Evolutionary conservation across 2,888 invertebrate species (phyloP).

Genomic region (Clivina fossor): DNA sequence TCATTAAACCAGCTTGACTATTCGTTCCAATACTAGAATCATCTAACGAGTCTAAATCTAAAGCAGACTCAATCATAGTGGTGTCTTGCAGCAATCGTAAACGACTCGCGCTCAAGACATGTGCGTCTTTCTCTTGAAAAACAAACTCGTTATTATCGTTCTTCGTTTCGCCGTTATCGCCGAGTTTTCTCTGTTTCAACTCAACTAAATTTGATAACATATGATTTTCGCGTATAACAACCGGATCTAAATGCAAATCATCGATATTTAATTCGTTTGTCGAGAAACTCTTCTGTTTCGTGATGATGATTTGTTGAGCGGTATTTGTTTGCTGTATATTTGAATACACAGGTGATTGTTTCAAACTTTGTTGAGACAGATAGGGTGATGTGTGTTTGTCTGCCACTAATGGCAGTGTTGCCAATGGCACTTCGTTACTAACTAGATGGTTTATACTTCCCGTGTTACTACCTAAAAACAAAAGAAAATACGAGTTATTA

Average conservation of each 20-base stretch:
- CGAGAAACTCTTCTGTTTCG: constrained; percentile 28
- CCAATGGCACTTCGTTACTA: constrained; percentile 65
- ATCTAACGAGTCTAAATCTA: constrained; percentile 84
- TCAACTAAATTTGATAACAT: constrained; percentile 45
- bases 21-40: constrained; percentile 69
- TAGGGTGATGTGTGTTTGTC: constrained; percentile 47
- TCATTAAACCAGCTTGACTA: constrained; percentile 68
- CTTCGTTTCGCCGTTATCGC: constrained; percentile 42
- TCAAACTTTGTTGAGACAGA: constrained; percentile 52
- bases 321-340: constrained; percentile 44
- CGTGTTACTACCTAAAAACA: constrained; percentile 61
- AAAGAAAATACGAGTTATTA: neutral
- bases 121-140: constrained; percentile 52
- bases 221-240: constrained; percentile 50
- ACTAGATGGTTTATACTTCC: constrained; percentile 68
- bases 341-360: constrained; percentile 52
- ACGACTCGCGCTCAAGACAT: constrained; percentile 69
- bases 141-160: constrained; percentile 52
- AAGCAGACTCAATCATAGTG: constrained; percentile 87
- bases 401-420: constrained; percentile 47
- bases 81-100: constrained; percentile 80
- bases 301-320: constrained; percentile 22
- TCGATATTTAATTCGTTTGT: constrained; percentile 49
- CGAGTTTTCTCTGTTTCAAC: constrained; percentile 32
- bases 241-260: constrained; percentile 60